Conservation (phyloP, 2,113 vertebrate genomes). For the Tiliqua scincoides region DNA sequence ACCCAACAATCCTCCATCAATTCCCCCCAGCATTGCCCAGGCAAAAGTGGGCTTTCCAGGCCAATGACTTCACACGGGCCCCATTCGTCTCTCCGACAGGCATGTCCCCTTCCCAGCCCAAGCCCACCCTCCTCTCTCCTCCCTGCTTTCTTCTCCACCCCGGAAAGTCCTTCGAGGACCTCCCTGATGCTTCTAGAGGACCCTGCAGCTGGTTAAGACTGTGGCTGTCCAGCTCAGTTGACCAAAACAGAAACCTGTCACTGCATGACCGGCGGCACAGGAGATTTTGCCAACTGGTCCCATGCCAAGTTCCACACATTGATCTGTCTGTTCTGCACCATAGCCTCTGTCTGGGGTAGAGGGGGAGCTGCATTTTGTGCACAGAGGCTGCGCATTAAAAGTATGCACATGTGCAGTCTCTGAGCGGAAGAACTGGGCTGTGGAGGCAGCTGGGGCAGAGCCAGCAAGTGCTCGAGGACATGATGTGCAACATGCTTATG, state of each 20-base stretch:
- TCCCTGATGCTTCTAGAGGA: background rate
- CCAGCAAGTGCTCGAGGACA: no score
- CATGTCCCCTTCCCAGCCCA: no score
- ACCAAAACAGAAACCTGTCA: background rate
- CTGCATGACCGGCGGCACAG: background rate
- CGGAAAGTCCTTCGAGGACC: background rate
- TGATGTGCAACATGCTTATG: no score
- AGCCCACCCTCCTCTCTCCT: background rate
- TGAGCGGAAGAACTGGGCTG: no score
- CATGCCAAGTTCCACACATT: background rate
- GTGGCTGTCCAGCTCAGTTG: background rate
- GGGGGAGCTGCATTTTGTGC: background rate
- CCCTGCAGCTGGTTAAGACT: background rate
- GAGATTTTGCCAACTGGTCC: background rate
- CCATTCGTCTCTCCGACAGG: fast-evolving
- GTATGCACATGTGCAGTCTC: no score
- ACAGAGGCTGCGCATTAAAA: background rate
- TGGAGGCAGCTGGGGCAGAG: no score
- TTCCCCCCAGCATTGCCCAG: constrained; percentile 46
- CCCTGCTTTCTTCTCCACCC: background rate
- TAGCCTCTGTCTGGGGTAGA: background rate
- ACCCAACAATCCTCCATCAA: constrained; percentile 39
- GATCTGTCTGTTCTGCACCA: background rate
- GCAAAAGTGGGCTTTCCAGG: background rate
- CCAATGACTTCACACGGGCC: background rate